A percentile compares a stretch with the other conserved stretches of the same genome.
These are phyloP conservation scores for Acleris sparsana DNA, from an alignment of 2,888 invertebrate species.

Conservation along the genomic window DNA sequence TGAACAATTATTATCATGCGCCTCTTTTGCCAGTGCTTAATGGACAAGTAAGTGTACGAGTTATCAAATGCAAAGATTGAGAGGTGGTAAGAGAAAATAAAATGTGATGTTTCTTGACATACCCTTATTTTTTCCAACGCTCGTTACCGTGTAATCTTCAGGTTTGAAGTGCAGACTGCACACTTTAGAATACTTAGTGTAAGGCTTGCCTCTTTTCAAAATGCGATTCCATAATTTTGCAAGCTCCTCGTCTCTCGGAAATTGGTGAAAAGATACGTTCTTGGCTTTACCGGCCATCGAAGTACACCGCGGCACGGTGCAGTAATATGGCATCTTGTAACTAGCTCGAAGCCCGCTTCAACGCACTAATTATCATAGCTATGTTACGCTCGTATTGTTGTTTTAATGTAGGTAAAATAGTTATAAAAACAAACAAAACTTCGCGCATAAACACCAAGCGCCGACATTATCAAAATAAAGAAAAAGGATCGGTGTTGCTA, in stretches of 20 bases:
- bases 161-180: slow-evolving; percentile 77
- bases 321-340: slow-evolving; percentile 78
- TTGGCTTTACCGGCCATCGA: slow-evolving; percentile 80
- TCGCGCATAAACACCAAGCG: slow-evolving; percentile 73
- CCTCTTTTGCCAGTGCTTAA: too few species aligned
- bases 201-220: slow-evolving; percentile 76
- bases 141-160: slow-evolving; percentile 75
- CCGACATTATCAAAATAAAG: slow-evolving; percentile 64
- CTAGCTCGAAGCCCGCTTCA: slow-evolving; percentile 47
- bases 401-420: slow-evolving; percentile 43
- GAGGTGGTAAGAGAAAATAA: background rate
- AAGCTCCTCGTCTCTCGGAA: slow-evolving; percentile 72
- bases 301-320: slow-evolving; percentile 79
- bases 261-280: slow-evolving; percentile 79
- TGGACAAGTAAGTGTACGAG: background rate
- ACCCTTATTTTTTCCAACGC: slow-evolving; percentile 78
- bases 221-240: slow-evolving; percentile 76
- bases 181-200: slow-evolving; percentile 80
- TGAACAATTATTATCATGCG: too few species aligned
- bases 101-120: slow-evolving; percentile 35
- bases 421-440: slow-evolving; percentile 74
- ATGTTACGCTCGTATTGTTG: slow-evolving; percentile 36
- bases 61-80: background rate
- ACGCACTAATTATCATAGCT: slow-evolving; percentile 59
- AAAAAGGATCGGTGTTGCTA: slow-evolving; percentile 44